Percentiles rank a stretch among this genome's conserved stretches.
These are phyloP conservation scores for Dipodomys stephensi DNA, from an alignment of 2,113 vertebrate genomes.

Conservation along the genomic window DNA sequence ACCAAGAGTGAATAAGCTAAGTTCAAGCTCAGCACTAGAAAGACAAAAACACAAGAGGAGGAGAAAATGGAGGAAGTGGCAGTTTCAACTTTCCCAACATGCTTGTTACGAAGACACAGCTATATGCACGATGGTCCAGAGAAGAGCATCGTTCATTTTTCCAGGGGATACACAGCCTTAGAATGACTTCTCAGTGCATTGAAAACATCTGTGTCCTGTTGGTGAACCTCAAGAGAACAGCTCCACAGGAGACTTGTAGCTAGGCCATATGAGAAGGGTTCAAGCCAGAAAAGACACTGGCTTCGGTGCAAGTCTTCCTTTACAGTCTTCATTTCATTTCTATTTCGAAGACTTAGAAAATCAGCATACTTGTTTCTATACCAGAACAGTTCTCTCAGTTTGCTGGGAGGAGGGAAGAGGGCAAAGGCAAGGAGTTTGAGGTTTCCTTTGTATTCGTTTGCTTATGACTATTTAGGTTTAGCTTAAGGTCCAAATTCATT, in stretches of 20 bases:
- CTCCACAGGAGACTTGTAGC: neutral
- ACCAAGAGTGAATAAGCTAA: no score
- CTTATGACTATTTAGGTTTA: constrained; percentile 7
- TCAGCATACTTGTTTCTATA: constrained; percentile 10
- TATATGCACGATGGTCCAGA: neutral
- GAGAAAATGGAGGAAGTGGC: no score
- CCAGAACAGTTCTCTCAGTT: constrained; percentile 13
- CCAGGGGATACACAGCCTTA: constrained; percentile 19
- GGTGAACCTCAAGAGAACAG: constrained; percentile 15
- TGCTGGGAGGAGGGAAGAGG: neutral
- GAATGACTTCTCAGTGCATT: constrained; percentile 18
- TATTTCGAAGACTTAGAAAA: constrained; percentile 24
- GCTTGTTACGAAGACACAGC: neutral
- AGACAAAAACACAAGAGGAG: no score
- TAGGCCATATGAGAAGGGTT: neutral
- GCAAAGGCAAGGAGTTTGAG: neutral
- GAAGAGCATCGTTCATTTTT: neutral
- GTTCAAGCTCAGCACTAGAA: no score
- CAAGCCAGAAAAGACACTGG: constrained; percentile 20
- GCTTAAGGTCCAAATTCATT: neutral
- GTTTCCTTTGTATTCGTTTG: constrained; percentile 8
- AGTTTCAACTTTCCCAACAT: neutral
- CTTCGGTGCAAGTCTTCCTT: constrained; percentile 5
- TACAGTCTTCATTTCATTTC: constrained; percentile 13
- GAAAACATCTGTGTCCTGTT: constrained; percentile 22